A percentile compares a stretch with the other conserved stretches of the same genome.
Evolutionary conservation across 2,797 vertebrate species (phyloP).

Genomic region (Pantherophis vulpinus): DNA sequence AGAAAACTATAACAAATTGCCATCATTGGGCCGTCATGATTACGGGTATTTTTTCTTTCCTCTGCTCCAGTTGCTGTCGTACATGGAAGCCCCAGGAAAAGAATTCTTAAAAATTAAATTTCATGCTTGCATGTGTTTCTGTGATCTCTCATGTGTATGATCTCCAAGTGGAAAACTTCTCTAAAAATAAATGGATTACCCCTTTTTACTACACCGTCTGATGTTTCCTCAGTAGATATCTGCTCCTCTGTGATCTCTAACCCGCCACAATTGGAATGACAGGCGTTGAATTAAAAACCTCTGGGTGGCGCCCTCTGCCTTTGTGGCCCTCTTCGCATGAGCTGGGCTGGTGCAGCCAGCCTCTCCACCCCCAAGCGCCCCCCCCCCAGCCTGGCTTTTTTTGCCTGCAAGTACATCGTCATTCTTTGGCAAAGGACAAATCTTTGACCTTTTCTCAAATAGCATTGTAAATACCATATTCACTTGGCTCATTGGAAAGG

Average conservation of each 20-base stretch:
- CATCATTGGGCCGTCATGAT: conserved; percentile 73
- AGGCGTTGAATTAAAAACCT: conserved; percentile 72
- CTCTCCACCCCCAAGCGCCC: not conserved
- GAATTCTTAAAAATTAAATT: conserved; percentile 79
- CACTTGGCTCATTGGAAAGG: conserved; percentile 43
- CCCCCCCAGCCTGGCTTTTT: not conserved
- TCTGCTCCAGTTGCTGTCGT: conserved; percentile 55
- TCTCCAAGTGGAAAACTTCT: conserved; percentile 80
- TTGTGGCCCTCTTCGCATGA: conserved; percentile 27
- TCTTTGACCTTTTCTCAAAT: conserved; percentile 48
- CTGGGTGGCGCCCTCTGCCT: conserved; percentile 71
- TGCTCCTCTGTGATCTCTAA: conserved; percentile 76
- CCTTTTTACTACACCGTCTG: conserved; percentile 72
- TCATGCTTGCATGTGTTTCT: conserved; percentile 82
- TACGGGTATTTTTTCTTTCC: conserved; percentile 23
- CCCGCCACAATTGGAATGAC: conserved; percentile 74
- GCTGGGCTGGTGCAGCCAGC: not conserved
- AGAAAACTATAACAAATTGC: conserved; percentile 31
- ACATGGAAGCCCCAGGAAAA: conserved; percentile 73
- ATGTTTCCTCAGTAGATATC: conserved; percentile 71
- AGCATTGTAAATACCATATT: conserved; percentile 25
- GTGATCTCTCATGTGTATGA: conserved; percentile 81
- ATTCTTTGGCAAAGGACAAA: conserved; percentile 47
- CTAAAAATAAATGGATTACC: conserved; percentile 83
- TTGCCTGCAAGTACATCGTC: conserved; percentile 2